phyloP scores from a whole-genome alignment of 2,797 vertebrate species.

The Falco novaeseelandiae region DNA sequence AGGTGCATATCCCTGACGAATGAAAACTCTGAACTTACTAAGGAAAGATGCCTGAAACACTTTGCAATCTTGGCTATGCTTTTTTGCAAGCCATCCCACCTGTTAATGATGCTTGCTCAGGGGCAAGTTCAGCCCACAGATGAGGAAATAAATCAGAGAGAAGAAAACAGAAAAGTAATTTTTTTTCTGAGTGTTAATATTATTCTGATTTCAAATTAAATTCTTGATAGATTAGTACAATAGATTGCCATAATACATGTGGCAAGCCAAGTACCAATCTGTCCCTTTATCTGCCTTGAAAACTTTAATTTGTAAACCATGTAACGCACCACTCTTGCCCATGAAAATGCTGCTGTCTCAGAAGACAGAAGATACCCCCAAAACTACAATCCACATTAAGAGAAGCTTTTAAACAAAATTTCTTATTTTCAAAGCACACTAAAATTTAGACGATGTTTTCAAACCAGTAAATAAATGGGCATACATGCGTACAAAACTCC shows the following conservation, averaged over 20 bases:
- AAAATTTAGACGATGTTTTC: not conserved
- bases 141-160: not conserved
- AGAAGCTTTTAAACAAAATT: not conserved
- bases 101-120: not conserved
- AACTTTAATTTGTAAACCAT: not conserved
- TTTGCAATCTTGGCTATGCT: not conserved
- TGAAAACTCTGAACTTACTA: not conserved
- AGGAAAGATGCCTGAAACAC: not conserved
- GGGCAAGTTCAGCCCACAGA: not conserved
- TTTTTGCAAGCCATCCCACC: not conserved
- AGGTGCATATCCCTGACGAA: not conserved
- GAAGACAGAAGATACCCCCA: not conserved
- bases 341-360: not conserved
- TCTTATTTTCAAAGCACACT: not conserved
- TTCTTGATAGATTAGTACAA: not conserved
- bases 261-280: not conserved
- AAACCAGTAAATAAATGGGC: not conserved
- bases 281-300: no score
- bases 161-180: not conserved
- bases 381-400: not conserved
- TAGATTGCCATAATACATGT: not conserved
- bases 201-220: not conserved
- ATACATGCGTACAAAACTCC: not conserved
- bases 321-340: not conserved
- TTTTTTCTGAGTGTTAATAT: not conserved